Conservation (phyloP, 2,888 invertebrate genomes). For the Zeuzera pyrina region DNA sequence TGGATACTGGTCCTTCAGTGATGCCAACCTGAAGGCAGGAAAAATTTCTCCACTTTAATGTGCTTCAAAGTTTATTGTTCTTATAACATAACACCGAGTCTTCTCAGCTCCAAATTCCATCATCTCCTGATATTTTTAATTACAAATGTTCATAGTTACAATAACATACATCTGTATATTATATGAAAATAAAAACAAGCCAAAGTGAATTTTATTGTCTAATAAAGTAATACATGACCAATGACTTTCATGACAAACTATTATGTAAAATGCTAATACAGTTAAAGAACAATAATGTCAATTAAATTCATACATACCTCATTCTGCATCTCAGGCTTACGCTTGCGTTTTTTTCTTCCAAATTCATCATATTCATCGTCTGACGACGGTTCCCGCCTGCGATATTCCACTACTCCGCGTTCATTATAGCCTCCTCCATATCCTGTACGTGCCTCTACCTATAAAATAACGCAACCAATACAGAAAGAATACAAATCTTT, state of each 20-base stretch:
- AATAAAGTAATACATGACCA: background rate
- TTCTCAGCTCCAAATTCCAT: slow-evolving; percentile 66
- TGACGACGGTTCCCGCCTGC: slow-evolving; percentile 86
- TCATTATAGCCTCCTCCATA: slow-evolving; percentile 97
- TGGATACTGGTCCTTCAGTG: slow-evolving; percentile 68
- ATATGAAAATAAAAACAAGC: background rate
- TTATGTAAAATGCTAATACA: too few relatives aligned
- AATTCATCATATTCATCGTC: slow-evolving; percentile 98
- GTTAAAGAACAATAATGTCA: too few relatives aligned
- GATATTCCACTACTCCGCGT: slow-evolving; percentile 95
- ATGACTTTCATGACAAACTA: background rate
- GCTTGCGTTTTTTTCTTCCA: slow-evolving; percentile 77
- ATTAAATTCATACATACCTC: slow-evolving; percentile 26
- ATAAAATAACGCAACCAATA: slow-evolving; percentile 17
- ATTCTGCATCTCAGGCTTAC: slow-evolving; percentile 32
- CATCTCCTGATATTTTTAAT: slow-evolving; percentile 37
- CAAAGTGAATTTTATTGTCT: background rate
- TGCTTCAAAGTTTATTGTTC: slow-evolving; percentile 57
- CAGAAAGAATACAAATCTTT: too few relatives aligned
- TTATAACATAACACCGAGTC: slow-evolving; percentile 51
- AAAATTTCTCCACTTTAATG: slow-evolving; percentile 73
- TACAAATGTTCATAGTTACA: background rate
- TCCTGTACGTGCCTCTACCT: slow-evolving; percentile 82
- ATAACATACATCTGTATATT: background rate
- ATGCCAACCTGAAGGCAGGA: slow-evolving; percentile 74